Evolutionary conservation across 1,140 invertebrate genomes (phyloP), one percentile per base, ranked within the genome.

Genomic region (Eupristina koningsbergeri): DNA sequence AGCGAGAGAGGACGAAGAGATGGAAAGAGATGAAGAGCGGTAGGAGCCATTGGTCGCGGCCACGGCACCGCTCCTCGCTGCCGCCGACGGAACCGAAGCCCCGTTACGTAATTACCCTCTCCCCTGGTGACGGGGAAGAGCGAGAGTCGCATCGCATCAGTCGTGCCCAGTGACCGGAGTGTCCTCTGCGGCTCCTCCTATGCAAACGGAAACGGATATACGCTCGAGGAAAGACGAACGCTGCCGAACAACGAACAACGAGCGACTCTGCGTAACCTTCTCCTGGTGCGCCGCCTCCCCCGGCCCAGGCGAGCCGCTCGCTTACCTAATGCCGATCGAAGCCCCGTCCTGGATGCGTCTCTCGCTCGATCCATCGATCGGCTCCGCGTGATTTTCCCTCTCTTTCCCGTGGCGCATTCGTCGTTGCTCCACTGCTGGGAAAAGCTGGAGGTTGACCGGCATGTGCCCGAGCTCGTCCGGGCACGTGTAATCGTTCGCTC

Each of bases 181-280:
- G 90, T 91, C 89, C 91, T 91, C 88, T 88, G 86, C 86, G 67
- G 81, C 83, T 75, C 63, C 81, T 75, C 63, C 81, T 58, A 26
- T 74, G 50, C 85, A 85, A 88, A 86, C 90, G 92, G 92, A 92
- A 92, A 88, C 92, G 91, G 91, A 92, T 92, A 85, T 86, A 92
- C 90, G 91, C 91, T 92, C 88, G 87, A 89, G 86, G 88, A 89
- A 90, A 91, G 89, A 89, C 89, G 84, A 87, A 88, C 86, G 89
- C 88, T 74, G 83, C 80, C 45, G 45, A 3, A 3, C 22, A 6
- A 26, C 75, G 75, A 75, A 75, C 80, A n/a, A n/a, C 29, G 80
- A 69, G 61, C n/a, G n/a, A n/a, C n/a, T 31, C 26, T 45, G 19
- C 34, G 85, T 88, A 88, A 84, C 85, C 63, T 82, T 71, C 80